phyloP scores from a whole-genome alignment of 92 coral and sea anemone species.

The Paramuricea clavata region DNA sequence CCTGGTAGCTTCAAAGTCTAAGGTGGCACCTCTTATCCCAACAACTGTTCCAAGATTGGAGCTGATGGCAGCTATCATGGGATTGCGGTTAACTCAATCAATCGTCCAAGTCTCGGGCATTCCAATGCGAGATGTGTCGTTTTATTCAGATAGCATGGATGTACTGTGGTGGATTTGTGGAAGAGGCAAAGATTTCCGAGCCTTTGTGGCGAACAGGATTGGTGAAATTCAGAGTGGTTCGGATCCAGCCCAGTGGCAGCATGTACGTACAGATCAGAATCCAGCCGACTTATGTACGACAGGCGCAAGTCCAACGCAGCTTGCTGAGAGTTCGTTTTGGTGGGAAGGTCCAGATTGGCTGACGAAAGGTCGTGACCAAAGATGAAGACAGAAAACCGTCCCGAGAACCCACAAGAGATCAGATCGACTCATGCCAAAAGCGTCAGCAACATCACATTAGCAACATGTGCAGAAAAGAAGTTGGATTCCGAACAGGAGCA shows the following conservation, averaged over 20 bases:
- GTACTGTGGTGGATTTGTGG: slow-evolving; percentile 70
- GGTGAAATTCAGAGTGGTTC: slow-evolving; percentile 65
- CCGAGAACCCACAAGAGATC: too few species aligned
- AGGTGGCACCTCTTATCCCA: slow-evolving; percentile 68
- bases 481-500: too few species aligned
- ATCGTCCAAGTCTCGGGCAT: slow-evolving; percentile 55
- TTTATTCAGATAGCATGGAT: background rate
- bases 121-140: background rate
- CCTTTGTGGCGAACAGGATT: slow-evolving; percentile 67
- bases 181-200: slow-evolving; percentile 60
- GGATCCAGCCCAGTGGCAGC: slow-evolving; percentile 5
- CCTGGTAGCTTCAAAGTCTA: slow-evolving; percentile 69
- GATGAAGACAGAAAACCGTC: too few species aligned
- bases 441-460: too few species aligned
- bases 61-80: slow-evolving; percentile 11
- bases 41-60: slow-evolving; percentile 73
- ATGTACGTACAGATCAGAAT: slow-evolving; percentile 61
- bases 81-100: background rate
- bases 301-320: slow-evolving; percentile 52
- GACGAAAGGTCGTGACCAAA: too few species aligned
- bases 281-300: slow-evolving; percentile 65
- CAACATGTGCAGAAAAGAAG: too few species aligned
- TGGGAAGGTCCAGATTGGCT: too few species aligned
- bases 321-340: too few species aligned
- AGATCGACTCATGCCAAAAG: too few species aligned